Conservation (phyloP, 2,797 vertebrate genomes). For the Sciurus vulgaris region DNA sequence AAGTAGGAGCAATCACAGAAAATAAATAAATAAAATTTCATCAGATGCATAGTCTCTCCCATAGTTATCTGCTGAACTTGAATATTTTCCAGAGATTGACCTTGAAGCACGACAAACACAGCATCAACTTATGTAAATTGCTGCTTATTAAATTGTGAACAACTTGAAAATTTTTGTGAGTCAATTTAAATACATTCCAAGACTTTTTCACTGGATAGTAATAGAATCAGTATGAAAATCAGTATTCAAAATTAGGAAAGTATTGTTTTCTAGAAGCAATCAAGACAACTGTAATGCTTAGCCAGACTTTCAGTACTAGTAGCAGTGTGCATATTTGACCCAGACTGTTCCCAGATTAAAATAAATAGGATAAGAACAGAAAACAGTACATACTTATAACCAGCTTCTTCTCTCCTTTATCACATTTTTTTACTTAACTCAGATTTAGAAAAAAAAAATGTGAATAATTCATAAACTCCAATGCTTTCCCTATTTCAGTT, state of each 20-base stretch:
- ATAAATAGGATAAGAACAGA: background rate
- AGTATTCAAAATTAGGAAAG: background rate
- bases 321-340: background rate
- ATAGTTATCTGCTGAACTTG: background rate
- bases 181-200: background rate
- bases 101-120: background rate
- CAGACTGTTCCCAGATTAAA: background rate
- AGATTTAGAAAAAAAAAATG: background rate
- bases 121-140: background rate
- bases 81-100: background rate
- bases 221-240: background rate
- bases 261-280: background rate
- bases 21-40: background rate
- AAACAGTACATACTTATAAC: background rate
- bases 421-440: background rate
- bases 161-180: background rate
- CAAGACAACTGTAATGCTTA: background rate
- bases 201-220: background rate
- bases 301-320: background rate
- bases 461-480: background rate
- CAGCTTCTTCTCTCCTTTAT: background rate
- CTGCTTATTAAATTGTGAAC: background rate
- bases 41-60: background rate
- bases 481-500: background rate
- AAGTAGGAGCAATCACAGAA: background rate